phyloP scores from a whole-genome alignment of 2,113 vertebrate species.

The Meriones unguiculatus region DNA sequence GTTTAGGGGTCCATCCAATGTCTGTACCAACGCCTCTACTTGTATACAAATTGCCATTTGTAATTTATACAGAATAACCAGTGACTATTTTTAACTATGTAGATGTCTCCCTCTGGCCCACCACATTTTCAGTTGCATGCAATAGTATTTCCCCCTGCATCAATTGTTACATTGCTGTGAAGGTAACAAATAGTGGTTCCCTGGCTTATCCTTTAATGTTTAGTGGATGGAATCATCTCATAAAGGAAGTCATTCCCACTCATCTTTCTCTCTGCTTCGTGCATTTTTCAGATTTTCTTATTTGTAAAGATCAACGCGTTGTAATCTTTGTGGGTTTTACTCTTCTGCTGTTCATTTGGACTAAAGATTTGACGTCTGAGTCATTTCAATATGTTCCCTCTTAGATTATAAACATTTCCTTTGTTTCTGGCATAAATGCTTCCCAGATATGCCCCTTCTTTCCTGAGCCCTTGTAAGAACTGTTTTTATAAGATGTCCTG shows the following conservation, averaged over 20 bases:
- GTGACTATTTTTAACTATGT: not conserved
- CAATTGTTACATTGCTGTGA: not conserved
- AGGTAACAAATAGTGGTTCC: not conserved
- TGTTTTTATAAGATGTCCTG: not conserved
- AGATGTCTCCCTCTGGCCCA: not conserved
- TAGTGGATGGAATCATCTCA: not conserved
- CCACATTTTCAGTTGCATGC: not conserved
- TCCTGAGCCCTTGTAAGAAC: not conserved
- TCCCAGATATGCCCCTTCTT: not conserved
- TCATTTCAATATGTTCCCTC: not conserved
- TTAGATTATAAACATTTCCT: conserved; percentile 21
- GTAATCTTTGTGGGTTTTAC: not conserved
- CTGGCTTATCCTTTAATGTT: not conserved
- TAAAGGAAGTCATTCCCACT: not conserved
- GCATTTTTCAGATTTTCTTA: too few relatives aligned
- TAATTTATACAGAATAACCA: not conserved
- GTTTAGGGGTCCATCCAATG: not conserved
- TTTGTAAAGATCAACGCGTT: not conserved
- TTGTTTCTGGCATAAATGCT: not conserved
- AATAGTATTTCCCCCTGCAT: not conserved
- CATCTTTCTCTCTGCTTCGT: not conserved
- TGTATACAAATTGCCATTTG: not conserved
- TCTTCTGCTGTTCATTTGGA: not conserved
- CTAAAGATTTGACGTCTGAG: not conserved
- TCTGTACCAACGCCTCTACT: not conserved